Percentiles rank a stretch among this genome's conserved stretches.
phyloP scores from a whole-genome alignment of 1,140 invertebrate genomes.

The Aphis craccivora region DNA sequence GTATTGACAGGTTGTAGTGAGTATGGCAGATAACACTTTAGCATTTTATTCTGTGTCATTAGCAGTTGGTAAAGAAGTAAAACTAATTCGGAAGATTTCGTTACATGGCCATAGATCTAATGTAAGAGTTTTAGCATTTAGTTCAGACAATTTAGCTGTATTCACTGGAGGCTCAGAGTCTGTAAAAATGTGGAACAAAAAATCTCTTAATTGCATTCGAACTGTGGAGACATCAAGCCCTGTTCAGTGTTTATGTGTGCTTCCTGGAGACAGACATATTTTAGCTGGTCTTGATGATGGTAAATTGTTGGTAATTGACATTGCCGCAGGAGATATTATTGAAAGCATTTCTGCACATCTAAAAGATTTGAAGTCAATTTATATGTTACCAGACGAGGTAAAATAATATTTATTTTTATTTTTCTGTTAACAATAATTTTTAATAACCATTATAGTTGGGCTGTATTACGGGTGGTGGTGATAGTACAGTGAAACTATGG shows the following conservation, averaged over 20 bases:
- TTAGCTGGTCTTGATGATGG: conserved; percentile 90
- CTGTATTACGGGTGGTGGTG: conserved; percentile 85
- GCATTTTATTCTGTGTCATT: conserved; percentile 71
- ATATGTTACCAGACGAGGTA: conserved; percentile 78
- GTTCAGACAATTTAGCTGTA: conserved; percentile 87
- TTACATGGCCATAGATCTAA: conserved; percentile 87
- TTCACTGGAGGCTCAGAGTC: conserved; percentile 85
- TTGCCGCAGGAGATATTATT: conserved; percentile 79
- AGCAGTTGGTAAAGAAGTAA: conserved; percentile 67
- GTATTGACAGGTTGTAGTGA: conserved; percentile 66
- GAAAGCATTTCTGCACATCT: conserved; percentile 83
- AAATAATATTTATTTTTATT: not conserved
- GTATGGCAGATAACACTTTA: conserved; percentile 75
- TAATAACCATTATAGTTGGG: conserved; percentile 70
- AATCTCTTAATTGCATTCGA: conserved; percentile 78
- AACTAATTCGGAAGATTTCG: conserved; percentile 68
- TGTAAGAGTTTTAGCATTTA: conserved; percentile 85
- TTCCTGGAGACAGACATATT: conserved; percentile 90
- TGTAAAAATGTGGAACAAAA: conserved; percentile 94
- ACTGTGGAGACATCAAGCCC: conserved; percentile 75
- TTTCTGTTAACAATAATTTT: not conserved
- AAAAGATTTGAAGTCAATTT: conserved; percentile 79
- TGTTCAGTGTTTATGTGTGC: conserved; percentile 80
- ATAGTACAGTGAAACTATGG: conserved; percentile 94
- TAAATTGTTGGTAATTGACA: conserved; percentile 85